Conservation (phyloP, 2,113 vertebrate genomes). For the Alaudala cheleensis region DNA sequence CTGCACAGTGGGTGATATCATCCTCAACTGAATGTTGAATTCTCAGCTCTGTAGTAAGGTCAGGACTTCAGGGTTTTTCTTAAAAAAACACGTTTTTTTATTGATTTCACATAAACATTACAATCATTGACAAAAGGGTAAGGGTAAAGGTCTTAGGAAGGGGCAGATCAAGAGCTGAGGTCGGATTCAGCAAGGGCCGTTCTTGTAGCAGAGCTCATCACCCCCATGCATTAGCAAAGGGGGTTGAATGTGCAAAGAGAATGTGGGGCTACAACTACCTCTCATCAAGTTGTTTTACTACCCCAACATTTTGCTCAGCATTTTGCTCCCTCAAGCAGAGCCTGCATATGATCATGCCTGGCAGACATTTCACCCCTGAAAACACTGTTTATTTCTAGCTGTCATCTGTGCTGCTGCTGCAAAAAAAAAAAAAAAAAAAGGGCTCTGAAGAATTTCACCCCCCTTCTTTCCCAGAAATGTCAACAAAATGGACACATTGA, state of each 20-base stretch:
- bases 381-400: slow-evolving; percentile 4
- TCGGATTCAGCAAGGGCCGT: rapidly evolving
- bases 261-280: background rate
- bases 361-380: background rate
- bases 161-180: background rate
- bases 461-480: background rate
- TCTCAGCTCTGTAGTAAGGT: slow-evolving; percentile 17
- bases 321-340: background rate
- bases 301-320: background rate
- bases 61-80: background rate
- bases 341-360: background rate
- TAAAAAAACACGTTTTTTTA: background rate
- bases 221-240: background rate
- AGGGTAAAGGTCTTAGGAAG: background rate
- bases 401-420: background rate
- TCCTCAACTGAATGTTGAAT: background rate
- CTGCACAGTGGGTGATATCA: slow-evolving; percentile 14
- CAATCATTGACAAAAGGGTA: background rate
- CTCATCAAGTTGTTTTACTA: background rate
- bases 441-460: background rate
- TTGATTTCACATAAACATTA: slow-evolving; percentile 1
- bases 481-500: slow-evolving; percentile 26
- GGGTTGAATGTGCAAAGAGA: background rate
- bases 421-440: background rate
- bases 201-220: background rate